Evolutionary conservation across 2,888 invertebrate genomes (phyloP), one percentile per base, ranked within the genome.

Genomic region (Cheilosia vernalis): DNA sequence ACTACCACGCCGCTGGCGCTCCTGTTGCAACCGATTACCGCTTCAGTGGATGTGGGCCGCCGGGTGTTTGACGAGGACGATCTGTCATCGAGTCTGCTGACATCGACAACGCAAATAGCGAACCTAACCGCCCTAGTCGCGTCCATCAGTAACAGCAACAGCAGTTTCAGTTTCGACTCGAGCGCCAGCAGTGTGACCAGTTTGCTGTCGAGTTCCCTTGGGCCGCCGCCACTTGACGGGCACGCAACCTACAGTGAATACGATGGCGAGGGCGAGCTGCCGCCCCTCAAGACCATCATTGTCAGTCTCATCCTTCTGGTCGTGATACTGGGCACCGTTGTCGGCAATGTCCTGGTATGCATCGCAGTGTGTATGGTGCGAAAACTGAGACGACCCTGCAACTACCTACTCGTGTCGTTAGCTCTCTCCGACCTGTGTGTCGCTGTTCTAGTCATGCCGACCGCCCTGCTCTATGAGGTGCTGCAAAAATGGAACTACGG

Each of bases 341-440:
- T 97, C 78, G 97, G 97, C 60, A 98, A 99, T 93, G 95, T 98
- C 78, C 93, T 99, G 80, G 98, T 99, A 88, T 98, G 98, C 92
- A 95, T 98, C 42, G 99, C 99, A 76, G 98, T 99, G 70, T 97
- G 98, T 90, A 95, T 98, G 89, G 99, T 99, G 88, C 94, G 98
- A 83, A 97, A 98, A 90, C 93, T 99, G 89, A 95, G 97, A 89
- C 95, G 96, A 89, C 97, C 97, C 64, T 98, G 97, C 92, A 98
- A 98, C 93, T 97, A 97, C 91, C 93, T 98, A 87, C 95, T 99
- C 72, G 98, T 99, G 56, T 98, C 98, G 55, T 93, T 99, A 90
- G 99, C 99, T 80, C 96, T 99, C 86, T 98, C 98, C 88, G 99
- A 99, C 92, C 94, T 99, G 87, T 97, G 98, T 91, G 98, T 99